Evolutionary conservation across 1,140 invertebrate genomes (phyloP), one percentile per base, ranked within the genome.

Genomic region (Trichonephila clavipes): DNA sequence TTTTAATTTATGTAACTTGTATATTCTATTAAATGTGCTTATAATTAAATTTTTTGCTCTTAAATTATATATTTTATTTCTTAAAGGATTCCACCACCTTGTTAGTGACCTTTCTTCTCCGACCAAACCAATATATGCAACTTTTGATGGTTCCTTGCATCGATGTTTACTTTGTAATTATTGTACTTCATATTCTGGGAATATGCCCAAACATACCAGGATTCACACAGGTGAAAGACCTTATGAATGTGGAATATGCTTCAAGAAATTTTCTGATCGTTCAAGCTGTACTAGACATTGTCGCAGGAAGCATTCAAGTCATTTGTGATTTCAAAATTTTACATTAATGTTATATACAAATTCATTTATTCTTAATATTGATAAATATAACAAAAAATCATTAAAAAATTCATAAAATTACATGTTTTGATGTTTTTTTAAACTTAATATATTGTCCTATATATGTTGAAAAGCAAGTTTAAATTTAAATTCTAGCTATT

Each of bases 221-320:
- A 97, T 97, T 81, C 98, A 98, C 96, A 98, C 98, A 87, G 98
- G 98, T 91, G 98, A 98, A 95, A 96, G 98, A 95, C 98, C 98
- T 66, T 98, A 98, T 96, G 98, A 98, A 96, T 98, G 98, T 96
- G 98, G 98, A 96, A 98, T 98, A 96, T 98, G 98, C 96, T 98
- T 98, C 4, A 91, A 91, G 44, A 77, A 59, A 3, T 91, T 91
- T 85, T 40, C 77, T 62, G 66, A 91, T 72, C 21, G 72, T 12
- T 81, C 69, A 58, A 85, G 61, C 34, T 91, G 40, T 24, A 82
- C 58, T 7, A 64, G 62, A 24, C 90, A 91, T 6, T 64, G 24
- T 34, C n/a, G 59, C 34, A 18, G 18, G 18, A 77, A 34, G 34
- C 72, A 77, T 40, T 40, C 28, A 34, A 77, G 34, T 40, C 10